These are phyloP conservation scores for Lumbricus terrestris DNA, from an alignment of 2,888 invertebrate species.

Conservation along the genomic window DNA sequence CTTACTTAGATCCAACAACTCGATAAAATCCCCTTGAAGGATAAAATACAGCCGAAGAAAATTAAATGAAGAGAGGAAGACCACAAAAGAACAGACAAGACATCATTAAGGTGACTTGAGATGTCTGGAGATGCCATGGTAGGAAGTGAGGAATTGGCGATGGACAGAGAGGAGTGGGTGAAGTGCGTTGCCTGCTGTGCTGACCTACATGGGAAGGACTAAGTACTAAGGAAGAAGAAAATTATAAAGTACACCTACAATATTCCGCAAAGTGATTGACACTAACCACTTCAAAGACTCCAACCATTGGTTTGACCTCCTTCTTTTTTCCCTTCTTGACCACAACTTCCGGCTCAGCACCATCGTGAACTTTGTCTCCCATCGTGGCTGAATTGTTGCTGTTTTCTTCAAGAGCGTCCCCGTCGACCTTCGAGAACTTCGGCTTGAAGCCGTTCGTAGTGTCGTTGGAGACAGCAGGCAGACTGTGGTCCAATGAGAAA, in stretches of 20 bases:
- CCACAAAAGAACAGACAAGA: no score
- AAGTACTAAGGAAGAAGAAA: not conserved
- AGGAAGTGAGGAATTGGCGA: no score
- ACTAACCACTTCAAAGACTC: constrained; percentile 12
- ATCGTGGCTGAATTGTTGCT: not conserved
- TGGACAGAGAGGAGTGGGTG: no score
- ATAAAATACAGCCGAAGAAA: no score
- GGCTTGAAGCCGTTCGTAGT: not conserved
- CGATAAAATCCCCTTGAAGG: no score
- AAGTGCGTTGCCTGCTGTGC: no score
- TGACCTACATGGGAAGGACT: no score
- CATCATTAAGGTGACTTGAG: no score
- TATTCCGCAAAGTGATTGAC: not conserved
- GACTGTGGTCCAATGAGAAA: not conserved
- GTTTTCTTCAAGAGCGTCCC: not conserved
- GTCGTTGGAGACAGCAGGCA: not conserved
- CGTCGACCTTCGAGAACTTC: not conserved
- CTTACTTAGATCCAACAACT: no score
- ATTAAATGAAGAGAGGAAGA: no score
- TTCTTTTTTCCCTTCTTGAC: constrained; percentile 4
- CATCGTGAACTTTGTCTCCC: not conserved
- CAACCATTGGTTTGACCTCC: constrained; percentile 1
- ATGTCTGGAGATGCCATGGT: no score
- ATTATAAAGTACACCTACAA: not conserved
- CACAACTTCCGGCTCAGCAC: not conserved